Evolutionary conservation across 2,113 vertebrate genomes (phyloP), one percentile per base, ranked within the genome.

Genomic region (Picathartes gymnocephalus): DNA sequence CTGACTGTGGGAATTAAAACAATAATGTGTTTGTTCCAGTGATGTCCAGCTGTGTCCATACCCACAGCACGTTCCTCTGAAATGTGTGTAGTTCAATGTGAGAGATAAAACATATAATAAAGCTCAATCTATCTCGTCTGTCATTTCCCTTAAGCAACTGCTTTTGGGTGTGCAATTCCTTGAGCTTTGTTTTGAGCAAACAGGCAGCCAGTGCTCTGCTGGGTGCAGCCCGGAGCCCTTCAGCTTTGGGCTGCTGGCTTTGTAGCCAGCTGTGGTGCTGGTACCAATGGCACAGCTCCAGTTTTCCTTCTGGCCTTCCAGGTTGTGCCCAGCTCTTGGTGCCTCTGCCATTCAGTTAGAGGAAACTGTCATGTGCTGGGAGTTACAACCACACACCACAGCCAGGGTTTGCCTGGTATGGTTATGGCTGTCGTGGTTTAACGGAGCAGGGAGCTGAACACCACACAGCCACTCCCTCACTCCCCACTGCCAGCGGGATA

Each of bases 91-190:
- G 5, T 21, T 73, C 21, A 33, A 40, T 79, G 76, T 73, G 60
- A 73, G 24, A 64, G 20, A 6, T 5, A 42, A 88, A 61, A 47
- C 13, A 9, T 0, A 1, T 13, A 15, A 45, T 25, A 4, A 62
- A 68, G 33, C 35, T 79, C 61, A 28, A 3, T 70, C 40, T 60
- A 20, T 42, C 25, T 1, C 11, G 0, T 50, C 11, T 39, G 11
- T 73, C 10, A 1, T 15, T 45, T 54, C 25, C 11, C 19, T 56
- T 45, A 22, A 57, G 44, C 15, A 18, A 1, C 47, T 39, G 20
- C 20, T 77, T 66, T 47, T 35, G 42, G 24, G 21, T 19, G 21
- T 2, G 0, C 0, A 0, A 10, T 37, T 73, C 39, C 33, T 60
- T 0, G 0, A 10, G 17, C 15, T 53, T 44, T 40, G 5, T 27